phyloP scores from a whole-genome alignment of 2,888 invertebrate genomes.

The Blastobasis adustella region DNA sequence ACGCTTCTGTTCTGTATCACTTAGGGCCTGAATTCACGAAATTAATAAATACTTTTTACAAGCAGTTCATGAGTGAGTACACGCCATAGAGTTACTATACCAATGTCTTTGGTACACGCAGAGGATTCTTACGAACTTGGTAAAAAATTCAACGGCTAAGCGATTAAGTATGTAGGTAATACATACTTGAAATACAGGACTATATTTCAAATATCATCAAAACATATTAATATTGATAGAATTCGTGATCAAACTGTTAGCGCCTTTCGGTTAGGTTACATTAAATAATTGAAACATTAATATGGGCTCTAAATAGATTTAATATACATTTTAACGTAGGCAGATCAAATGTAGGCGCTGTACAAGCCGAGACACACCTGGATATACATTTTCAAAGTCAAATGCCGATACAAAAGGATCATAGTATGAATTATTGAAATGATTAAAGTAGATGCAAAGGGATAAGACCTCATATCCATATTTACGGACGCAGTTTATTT shows the following conservation, averaged over 20 bases:
- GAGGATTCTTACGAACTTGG: too few species aligned
- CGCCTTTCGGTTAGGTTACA: conserved; percentile 1
- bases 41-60: too few species aligned
- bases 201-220: conserved; percentile 18
- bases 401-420: conserved; percentile 30
- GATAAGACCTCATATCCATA: conserved; percentile 19
- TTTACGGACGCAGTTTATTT: conserved; percentile 10
- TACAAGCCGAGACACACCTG: conserved; percentile 34
- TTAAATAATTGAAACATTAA: conserved; percentile 10
- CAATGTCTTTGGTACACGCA: too few species aligned
- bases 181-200: too few species aligned
- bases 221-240: conserved; percentile 22
- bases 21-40: too few species aligned
- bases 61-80: too few species aligned
- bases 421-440: conserved; percentile 37
- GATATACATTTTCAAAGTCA: conserved; percentile 49
- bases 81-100: too few species aligned
- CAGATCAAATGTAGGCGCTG: background rate
- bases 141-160: too few species aligned
- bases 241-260: conserved; percentile 8
- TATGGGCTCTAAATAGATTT: background rate
- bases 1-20: too few species aligned
- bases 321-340: too few species aligned
- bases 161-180: too few species aligned
- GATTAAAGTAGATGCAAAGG: conserved; percentile 18